phyloP scores from a whole-genome alignment of 2,113 vertebrate species.

The Anolis sagrei region DNA sequence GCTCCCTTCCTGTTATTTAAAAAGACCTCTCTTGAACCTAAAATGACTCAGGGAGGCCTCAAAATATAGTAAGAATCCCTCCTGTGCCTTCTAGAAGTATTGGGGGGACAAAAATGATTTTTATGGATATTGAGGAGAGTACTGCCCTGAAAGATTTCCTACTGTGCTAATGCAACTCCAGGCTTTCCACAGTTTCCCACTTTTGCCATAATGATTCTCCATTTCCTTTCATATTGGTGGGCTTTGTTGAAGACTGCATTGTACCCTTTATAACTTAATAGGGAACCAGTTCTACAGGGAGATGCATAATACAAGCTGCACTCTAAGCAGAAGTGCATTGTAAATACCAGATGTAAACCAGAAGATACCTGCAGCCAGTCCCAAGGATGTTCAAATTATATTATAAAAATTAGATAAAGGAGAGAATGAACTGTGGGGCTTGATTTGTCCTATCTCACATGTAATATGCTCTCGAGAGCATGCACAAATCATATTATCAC shows the following conservation, averaged over 20 bases:
- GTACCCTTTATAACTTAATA: neutral
- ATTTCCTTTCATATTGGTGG: neutral
- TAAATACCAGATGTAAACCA: neutral
- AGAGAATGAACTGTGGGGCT: constrained; percentile 40
- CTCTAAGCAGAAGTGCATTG: neutral
- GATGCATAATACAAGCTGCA: neutral
- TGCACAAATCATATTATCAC: constrained; percentile 41
- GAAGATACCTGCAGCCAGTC: constrained; percentile 27
- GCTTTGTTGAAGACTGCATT: neutral
- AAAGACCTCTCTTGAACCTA: too few species aligned
- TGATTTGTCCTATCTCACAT: constrained; percentile 48
- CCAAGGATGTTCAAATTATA: constrained; percentile 40
- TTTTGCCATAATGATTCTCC: too few species aligned
- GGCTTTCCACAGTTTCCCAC: too few species aligned
- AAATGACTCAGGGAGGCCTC: too few species aligned
- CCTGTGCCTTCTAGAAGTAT: too few species aligned
- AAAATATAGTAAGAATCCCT: too few species aligned
- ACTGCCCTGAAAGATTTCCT: too few species aligned
- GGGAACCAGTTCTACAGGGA: neutral
- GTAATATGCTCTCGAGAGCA: constrained; percentile 40
- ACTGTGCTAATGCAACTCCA: too few species aligned
- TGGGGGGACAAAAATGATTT: too few species aligned
- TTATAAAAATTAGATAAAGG: constrained; percentile 35
- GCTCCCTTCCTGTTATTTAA: too few species aligned
- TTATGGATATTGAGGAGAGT: too few species aligned